Evolutionary conservation across 2,797 vertebrate species (phyloP), one percentile per base, ranked within the genome.

Genomic region (Eospalax fontanierii): DNA sequence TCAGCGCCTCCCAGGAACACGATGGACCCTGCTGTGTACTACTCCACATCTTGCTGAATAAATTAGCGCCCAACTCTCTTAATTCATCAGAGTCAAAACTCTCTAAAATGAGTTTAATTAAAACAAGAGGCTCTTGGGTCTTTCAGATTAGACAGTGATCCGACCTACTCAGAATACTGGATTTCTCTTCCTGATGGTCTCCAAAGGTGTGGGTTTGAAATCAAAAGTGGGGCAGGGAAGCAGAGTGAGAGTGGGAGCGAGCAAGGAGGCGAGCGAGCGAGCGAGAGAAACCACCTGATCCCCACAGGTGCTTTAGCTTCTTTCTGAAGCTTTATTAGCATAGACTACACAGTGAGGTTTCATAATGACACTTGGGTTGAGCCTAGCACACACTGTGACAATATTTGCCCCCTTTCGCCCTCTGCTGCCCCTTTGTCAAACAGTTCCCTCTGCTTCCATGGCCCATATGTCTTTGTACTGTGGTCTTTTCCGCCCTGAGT

Each of bases 71-170:
- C 40, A 24, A 0, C 30, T 76, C 79, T 54, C 28, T 82, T 88
- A 28, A 14, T 61, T 57, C 73, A 61, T 61, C 70, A 38, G 63
- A 68, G 78, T 35, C 43, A 24, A 63, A 85, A 78, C 59, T 88
- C 82, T 87, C 83, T 21, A 40, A 86, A 84, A 46, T 26, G 78
- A 89, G 76, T 65, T 97, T 87, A 81, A 89, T 85, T 93, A 96
- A 95, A 94, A 81, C 24, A 91, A 95, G 96, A 94, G 84, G 73
- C 83, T 87, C 94, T 68, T 68, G 86, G 80, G 78, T 87, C 70
- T 93, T 83, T 87, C 74, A 43, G 76, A 76, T 54, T 88, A 59
- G 68, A 28, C 6, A 78, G 46, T 38, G 46, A 75, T 70, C 76
- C 28, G 22, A 57, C 26, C 76, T 50, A 33, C 30, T 83, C 35